These are phyloP conservation scores for Philhelius pedissequus DNA, from an alignment of 2,888 invertebrate genomes.

Conservation along the genomic window DNA sequence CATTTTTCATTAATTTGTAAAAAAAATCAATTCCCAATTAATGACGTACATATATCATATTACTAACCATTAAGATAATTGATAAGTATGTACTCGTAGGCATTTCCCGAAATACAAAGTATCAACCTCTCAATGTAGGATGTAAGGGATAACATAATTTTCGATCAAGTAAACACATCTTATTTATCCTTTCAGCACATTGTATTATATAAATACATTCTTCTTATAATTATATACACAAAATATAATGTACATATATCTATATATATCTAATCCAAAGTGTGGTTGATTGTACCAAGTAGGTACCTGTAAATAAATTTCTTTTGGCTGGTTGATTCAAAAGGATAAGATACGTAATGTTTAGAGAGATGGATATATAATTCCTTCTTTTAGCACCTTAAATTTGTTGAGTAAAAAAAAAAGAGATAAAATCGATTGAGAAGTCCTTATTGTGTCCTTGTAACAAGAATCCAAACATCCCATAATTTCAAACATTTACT, in stretches of 20 bases:
- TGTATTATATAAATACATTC: too few species aligned
- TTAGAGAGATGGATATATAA: not conserved
- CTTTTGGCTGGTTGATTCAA: conserved; percentile 56
- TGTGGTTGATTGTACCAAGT: conserved; percentile 60
- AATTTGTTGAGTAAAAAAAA: not conserved
- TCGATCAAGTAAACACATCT: too few species aligned
- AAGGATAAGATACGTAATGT: conserved; percentile 4
- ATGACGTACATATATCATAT: too few species aligned
- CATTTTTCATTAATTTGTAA: too few species aligned
- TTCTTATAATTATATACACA: not conserved
- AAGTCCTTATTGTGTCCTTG: conserved; percentile 56
- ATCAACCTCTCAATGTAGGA: too few species aligned
- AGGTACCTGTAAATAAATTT: conserved; percentile 52
- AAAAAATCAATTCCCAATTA: too few species aligned
- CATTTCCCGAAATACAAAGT: too few species aligned
- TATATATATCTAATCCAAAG: not conserved
- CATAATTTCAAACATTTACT: conserved; percentile 20
- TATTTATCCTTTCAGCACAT: too few species aligned
- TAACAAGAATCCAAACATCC: not conserved
- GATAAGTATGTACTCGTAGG: too few species aligned
- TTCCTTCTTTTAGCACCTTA: not conserved
- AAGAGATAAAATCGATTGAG: conserved; percentile 53
- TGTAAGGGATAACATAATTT: too few species aligned
- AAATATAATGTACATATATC: not conserved
- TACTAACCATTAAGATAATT: too few species aligned